These are phyloP conservation scores for Glaucopsyche alexis DNA, from an alignment of 2,888 invertebrate genomes.

Conservation along the genomic window DNA sequence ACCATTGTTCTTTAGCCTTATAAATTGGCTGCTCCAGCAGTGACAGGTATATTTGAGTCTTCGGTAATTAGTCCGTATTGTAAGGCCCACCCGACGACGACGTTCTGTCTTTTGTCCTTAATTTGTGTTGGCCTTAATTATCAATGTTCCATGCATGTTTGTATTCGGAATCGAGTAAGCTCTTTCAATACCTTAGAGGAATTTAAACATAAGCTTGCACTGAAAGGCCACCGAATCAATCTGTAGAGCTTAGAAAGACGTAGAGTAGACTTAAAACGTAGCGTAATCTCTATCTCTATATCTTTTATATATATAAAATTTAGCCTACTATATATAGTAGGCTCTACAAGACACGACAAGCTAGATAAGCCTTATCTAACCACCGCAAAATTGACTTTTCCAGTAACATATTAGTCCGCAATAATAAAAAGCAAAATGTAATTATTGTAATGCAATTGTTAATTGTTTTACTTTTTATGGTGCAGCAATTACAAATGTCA, in stretches of 20 bases:
- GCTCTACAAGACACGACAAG: too few relatives aligned
- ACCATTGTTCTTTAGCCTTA: conserved; percentile 75
- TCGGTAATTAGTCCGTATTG: conserved; percentile 79
- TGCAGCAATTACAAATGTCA: not conserved
- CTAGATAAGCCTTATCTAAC: not conserved
- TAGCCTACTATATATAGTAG: too few relatives aligned
- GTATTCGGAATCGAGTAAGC: not conserved
- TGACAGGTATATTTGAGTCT: conserved; percentile 80
- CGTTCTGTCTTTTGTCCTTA: conserved; percentile 44
- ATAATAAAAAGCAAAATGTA: not conserved
- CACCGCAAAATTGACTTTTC: not conserved
- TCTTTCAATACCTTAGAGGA: not conserved
- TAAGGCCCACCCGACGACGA: conserved; percentile 74
- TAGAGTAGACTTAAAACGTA: not conserved
- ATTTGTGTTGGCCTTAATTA: conserved; percentile 31
- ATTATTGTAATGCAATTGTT: conserved; percentile 1
- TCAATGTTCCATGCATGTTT: not conserved
- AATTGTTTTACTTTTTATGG: conserved; percentile 18
- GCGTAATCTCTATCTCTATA: too few relatives aligned
- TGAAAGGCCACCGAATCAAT: not conserved
- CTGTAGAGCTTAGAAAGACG: not conserved
- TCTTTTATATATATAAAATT: too few relatives aligned
- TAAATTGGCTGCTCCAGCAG: conserved; percentile 74
- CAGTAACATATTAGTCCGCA: not conserved
- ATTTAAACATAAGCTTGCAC: not conserved